Percentiles rank a stretch among this genome's conserved stretches.
These are phyloP conservation scores for Cynodonichthys magdalenae DNA, from an alignment of 2,797 vertebrate genomes.

Conservation along the genomic window DNA sequence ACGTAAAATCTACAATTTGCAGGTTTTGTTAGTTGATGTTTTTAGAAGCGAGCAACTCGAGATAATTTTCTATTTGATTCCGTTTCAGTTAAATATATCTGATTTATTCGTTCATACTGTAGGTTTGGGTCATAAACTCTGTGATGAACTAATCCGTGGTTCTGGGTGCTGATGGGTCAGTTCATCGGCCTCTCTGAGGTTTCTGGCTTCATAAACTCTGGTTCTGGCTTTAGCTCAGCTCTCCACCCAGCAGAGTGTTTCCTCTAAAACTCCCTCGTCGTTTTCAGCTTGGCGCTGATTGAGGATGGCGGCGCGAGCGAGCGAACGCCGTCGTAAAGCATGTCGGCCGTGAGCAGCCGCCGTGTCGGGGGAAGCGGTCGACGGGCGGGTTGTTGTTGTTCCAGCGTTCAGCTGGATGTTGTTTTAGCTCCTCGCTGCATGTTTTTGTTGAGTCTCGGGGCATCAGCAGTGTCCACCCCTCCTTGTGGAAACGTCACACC, in stretches of 20 bases:
- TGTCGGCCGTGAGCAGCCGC: conserved; percentile 23
- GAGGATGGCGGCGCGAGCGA: conserved; percentile 49
- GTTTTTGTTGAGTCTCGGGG: conserved; percentile 38
- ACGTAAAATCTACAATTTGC: no score
- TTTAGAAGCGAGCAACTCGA: no score
- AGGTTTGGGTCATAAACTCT: background rate
- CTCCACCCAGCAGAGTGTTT: conserved; percentile 38
- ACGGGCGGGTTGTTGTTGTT: conserved; percentile 51
- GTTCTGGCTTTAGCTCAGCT: conserved; percentile 25
- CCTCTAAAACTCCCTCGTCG: conserved; percentile 49
- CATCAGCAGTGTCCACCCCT: conserved; percentile 22
- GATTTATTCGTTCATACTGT: background rate
- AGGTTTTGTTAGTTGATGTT: no score
- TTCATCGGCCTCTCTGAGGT: conserved; percentile 29
- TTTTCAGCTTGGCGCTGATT: conserved; percentile 50
- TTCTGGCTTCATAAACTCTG: conserved; percentile 20
- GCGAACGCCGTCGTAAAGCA: conserved; percentile 47
- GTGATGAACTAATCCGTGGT: background rate
- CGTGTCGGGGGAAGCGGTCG: conserved; percentile 53
- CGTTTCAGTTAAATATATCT: no score
- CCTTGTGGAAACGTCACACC: conserved; percentile 24
- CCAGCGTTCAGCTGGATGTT: conserved; percentile 37
- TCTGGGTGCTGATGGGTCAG: conserved; percentile 22
- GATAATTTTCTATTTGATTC: no score
- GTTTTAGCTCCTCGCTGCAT: conserved; percentile 42